Base-by-base conservation (phyloP, 2,888 invertebrate species). In the Tenthredo distinguenda region DNA sequence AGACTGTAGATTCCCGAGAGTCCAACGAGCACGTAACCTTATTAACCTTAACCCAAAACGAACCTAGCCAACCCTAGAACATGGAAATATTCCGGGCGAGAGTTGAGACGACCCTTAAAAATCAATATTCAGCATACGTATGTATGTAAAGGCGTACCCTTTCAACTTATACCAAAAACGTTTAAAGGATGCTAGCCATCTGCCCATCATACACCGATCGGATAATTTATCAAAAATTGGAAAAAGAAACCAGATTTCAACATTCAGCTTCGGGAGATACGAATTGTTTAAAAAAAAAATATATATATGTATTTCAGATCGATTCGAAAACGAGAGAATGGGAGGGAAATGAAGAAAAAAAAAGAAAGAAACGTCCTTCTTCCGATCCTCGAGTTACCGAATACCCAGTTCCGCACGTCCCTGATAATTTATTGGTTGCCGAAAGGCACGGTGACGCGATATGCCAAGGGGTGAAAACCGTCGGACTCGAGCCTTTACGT, bases 1-100 rank as follows among this genome's bases (percentile, higher is more conserved):
- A 76, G 12, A 21, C n/a, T 72, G n/a, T 50, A 77, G 5, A 77
- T 43, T 31, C 76, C 76, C 31, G 18, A 34, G 50, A 79, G 58
- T 34, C 79, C 58, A 26, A 58, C 79, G 79, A 58, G 79, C n/a
- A 37, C 58, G 58, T 79, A 58, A 79, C 79, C 79, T 58, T 79
- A 58, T 58, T 58, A 79, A 79, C 58, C 79, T 79, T 58, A 79
- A 58, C 47, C 77, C 77, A 50, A 77, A 72, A 50, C 47, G 77
- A 31, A 77, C 77, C 77, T 47, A 77, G 77, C 77, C 31, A 31
- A 74, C n/a, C 71, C 43, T 43, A 43, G 21, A 50, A 15, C 3
- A 47, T 50, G 50, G 77, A 77, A 77, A 50, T 77, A 77, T 77
- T 77, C 50, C 55, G 31, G 50, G 47, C 77, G 31, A 77, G 26